Evolutionary conservation across 2,888 invertebrate species (phyloP).

Genomic region (Drosophila basisetae): DNA sequence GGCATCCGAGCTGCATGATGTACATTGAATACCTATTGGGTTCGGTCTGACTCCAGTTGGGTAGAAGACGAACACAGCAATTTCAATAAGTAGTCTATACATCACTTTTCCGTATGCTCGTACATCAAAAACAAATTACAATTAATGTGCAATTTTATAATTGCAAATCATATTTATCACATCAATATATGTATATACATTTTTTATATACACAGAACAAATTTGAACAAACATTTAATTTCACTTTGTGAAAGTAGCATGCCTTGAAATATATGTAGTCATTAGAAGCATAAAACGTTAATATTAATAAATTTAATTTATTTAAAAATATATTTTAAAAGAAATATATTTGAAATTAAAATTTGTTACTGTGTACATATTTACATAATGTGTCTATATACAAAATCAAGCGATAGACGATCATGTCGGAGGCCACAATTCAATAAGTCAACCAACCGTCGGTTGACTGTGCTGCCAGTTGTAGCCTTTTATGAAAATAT

Average conservation of each 20-base stretch:
- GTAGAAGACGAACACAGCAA: constrained; percentile 26
- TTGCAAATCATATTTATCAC: constrained; percentile 35
- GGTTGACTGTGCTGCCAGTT: constrained; percentile 10
- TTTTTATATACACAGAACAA: neutral
- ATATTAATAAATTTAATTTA: neutral
- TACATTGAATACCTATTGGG: constrained; percentile 63
- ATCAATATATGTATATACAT: neutral
- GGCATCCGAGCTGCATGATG: constrained; percentile 47
- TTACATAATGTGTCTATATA: constrained; percentile 1
- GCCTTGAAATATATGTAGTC: neutral
- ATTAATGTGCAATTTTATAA: constrained; percentile 65
- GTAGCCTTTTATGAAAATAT: constrained; percentile 49
- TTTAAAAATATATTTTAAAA: neutral
- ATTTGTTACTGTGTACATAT: neutral
- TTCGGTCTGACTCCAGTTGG: constrained; percentile 22
- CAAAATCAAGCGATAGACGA: constrained; percentile 22
- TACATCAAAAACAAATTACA: constrained; percentile 61
- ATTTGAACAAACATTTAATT: neutral
- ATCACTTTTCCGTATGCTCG: constrained; percentile 18
- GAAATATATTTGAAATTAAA: too few species aligned
- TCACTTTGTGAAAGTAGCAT: neutral
- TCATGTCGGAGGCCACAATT: constrained; percentile 50
- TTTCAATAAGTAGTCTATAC: constrained; percentile 23
- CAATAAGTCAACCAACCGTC: constrained; percentile 51
- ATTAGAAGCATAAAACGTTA: neutral